A percentile compares a stretch with the other conserved stretches of the same genome.
Conservation (phyloP, 2,888 invertebrate species). For the Myathropa florea region DNA sequence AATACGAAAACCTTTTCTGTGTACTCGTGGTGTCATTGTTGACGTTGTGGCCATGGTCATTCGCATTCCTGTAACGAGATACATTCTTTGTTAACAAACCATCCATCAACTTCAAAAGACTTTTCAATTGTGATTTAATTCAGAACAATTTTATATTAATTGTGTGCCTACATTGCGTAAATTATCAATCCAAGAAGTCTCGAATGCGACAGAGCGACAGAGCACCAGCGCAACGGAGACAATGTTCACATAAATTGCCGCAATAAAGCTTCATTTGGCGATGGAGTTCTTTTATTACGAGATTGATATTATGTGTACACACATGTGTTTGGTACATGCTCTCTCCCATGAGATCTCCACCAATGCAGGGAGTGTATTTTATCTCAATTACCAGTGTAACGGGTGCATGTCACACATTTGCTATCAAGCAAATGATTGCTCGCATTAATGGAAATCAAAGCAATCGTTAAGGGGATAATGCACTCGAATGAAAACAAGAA, state of each 20-base stretch:
- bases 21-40: conserved; percentile 85
- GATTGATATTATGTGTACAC: not conserved
- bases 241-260: conserved; percentile 44
- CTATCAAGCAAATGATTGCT: conserved; percentile 57
- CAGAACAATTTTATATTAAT: conserved; percentile 63
- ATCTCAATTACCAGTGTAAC: conserved; percentile 61
- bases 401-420: conserved; percentile 60
- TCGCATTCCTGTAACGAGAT: conserved; percentile 83
- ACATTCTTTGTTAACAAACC: conserved; percentile 18
- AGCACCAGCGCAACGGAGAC: not conserved
- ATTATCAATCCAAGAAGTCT: conserved; percentile 45
- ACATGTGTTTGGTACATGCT: not conserved
- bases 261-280: conserved; percentile 42
- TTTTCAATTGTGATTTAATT: conserved; percentile 67
- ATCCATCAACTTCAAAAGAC: conserved; percentile 38
- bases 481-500: conserved; percentile 34
- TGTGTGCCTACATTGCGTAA: conserved; percentile 66
- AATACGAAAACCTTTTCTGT: conserved; percentile 86
- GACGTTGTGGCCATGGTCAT: conserved; percentile 88
- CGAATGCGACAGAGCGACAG: no score
- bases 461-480: conserved; percentile 65
- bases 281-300: conserved; percentile 47
- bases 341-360: conserved; percentile 53
- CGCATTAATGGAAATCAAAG: conserved; percentile 63
- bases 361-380: conserved; percentile 33